Evolutionary conservation across 2,888 invertebrate species (phyloP), one percentile per base, ranked within the genome.

Genomic region (Thereva nobilitata): DNA sequence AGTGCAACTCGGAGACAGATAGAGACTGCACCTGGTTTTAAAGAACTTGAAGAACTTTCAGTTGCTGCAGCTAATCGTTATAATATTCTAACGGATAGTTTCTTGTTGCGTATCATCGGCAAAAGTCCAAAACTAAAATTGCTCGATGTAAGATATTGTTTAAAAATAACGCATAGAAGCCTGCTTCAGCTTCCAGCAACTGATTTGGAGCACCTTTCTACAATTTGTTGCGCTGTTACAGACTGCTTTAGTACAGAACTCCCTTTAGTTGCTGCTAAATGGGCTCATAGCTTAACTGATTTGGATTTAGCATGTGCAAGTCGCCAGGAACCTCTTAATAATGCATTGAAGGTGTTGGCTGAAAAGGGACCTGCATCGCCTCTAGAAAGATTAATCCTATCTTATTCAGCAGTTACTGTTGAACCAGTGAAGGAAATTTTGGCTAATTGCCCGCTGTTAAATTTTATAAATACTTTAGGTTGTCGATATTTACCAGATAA

Each of bases 231-330:
- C 23, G 23, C 1, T 23, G 2, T 23, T 23, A 23, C 1, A 2
- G 23, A 23, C n/a, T n/a, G n/a, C n/a, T 10, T 35, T 74, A 89
- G 86, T 74, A 89, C 90, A 47, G 91, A 92, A 71, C 78, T 93
- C 71, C 92, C 92, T 80, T 82, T 92, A 75, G 90, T 93, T 72
- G 87, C 91, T 68, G 89, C 91, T 75, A 92, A 94, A 82, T 94
- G 93, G 93, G 88, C 89, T 70, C 92, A 93, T 80, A 93, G 92
- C 78, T 84, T 94, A 67, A 82, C 90, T 45, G 93, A 93, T 82
- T 83, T 94, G 64, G 93, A 94, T 82, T 83, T 94, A 73, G 92
- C 92, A 4, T 93, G 93, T 92, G 91, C 92, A 53, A 90, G 91
- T 61, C 89, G 89, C 37, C 86, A 87, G 53, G 84, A 87, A 54